Evolutionary conservation across 92 coral and sea anemone species (phyloP), one percentile per base, ranked within the genome.

Genomic region (Isaurus tuberculatus): DNA sequence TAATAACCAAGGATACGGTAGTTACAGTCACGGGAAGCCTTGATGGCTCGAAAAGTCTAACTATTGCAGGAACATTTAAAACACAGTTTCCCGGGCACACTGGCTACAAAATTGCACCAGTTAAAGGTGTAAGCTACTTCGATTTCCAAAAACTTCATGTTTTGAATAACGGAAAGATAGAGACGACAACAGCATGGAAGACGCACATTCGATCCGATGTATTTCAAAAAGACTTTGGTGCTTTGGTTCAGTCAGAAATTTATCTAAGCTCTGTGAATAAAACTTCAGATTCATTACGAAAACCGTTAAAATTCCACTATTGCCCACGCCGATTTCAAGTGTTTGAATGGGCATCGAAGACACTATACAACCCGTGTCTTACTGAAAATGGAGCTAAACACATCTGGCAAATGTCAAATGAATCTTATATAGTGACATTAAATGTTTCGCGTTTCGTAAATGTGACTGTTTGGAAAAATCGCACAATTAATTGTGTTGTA

Each of bases 1-100:
- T 73, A 20, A 23, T 91, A 57, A 75, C 60, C 44, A 67, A 79
- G 36, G 87, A 85, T 48, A 74, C 49, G 8, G 42, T 49, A 15
- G 73, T 91, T 17, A 65, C 43, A 13, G 85, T 88, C 40, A 44
- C 55, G 22, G 94, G 94, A 67, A 87, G 94, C 65, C 81, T 91
- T 31, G 81, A 79, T 5, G 94, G 94, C 53, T 85, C 85, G 14
- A 84, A 42, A 44, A 73, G 46, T 17, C 77, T 91, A 40, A 81
- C 77, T 48, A 77, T 91, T 33, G 75, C 85, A 66, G 84, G 91
- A 13, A 88, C 72, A 58, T 43, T 88, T 20, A 11, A 37, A 14
- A 36, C 84, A n/a, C 70, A 67, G 68, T 91, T 72, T 55, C 94
- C 94, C 9, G 94, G 90, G 11, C 88, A 84, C 69, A 91, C 91